Evolutionary conservation across 2,888 invertebrate species (phyloP).

Genomic region (Agapetus fuscipes): DNA sequence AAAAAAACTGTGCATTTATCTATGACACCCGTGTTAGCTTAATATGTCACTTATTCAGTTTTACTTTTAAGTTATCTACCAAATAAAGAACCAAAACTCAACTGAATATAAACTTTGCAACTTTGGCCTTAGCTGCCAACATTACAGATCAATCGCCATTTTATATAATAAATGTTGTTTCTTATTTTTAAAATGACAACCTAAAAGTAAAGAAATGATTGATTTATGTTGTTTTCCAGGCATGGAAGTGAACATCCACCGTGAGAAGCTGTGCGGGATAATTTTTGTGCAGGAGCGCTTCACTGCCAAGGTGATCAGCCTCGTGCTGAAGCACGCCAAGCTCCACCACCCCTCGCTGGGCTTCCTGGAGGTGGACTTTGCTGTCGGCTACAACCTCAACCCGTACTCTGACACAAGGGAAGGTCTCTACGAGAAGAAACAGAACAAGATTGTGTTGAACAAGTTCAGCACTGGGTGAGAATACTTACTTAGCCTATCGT

Average conservation of each 20-base stretch:
- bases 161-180: too few relatives aligned
- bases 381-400: constrained; percentile 57
- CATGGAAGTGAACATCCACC: constrained; percentile 28
- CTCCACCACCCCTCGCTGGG: constrained; percentile 39
- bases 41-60: too few relatives aligned
- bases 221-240: too few relatives aligned
- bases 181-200: too few relatives aligned
- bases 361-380: constrained; percentile 58
- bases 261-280: constrained; percentile 52
- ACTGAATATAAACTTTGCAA: too few relatives aligned
- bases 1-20: too few relatives aligned
- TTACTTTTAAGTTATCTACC: too few relatives aligned
- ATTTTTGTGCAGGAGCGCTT: constrained; percentile 66
- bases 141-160: too few relatives aligned
- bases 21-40: too few relatives aligned
- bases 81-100: too few relatives aligned
- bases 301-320: constrained; percentile 65
- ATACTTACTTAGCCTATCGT: constrained; percentile 2
- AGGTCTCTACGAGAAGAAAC: constrained; percentile 40
- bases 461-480: constrained; percentile 39
- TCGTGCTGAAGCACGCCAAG: constrained; percentile 49
- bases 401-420: constrained; percentile 49
- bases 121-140: too few relatives aligned
- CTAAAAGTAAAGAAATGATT: too few relatives aligned
- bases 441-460: constrained; percentile 43